phyloP scores from a whole-genome alignment of 2,113 vertebrate species.

The Crotophaga sulcirostris region DNA sequence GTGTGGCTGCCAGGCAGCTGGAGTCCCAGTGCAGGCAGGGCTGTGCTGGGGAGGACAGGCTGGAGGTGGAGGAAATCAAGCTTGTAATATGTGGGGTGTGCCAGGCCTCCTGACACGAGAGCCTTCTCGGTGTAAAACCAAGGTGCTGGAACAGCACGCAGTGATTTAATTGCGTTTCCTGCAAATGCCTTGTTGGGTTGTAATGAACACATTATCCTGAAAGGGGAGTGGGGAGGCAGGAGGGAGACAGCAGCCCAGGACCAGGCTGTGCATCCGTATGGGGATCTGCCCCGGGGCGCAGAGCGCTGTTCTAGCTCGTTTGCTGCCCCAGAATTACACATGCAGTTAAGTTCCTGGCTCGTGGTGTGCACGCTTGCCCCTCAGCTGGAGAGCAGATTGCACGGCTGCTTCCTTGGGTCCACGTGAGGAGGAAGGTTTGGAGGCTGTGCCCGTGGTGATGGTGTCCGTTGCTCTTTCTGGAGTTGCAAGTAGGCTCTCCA shows the following conservation, averaged over 20 bases:
- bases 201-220: neutral
- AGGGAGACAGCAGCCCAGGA: neutral
- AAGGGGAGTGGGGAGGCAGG: neutral
- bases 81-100: neutral
- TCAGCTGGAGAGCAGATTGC: neutral
- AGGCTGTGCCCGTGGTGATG: rapidly evolving
- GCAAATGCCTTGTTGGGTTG: neutral
- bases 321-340: neutral
- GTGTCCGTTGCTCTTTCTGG: rapidly evolving
- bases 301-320: neutral
- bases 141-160: neutral
- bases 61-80: neutral
- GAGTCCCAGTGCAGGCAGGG: neutral
- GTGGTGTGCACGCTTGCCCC: rapidly evolving
- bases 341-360: neutral
- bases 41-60: neutral
- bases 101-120: neutral
- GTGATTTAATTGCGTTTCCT: neutral
- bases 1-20: neutral
- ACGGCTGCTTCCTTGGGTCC: neutral
- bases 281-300: neutral
- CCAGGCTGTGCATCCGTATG: rapidly evolving
- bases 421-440: neutral
- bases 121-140: neutral
- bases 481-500: neutral